Evolutionary conservation across 1,140 invertebrate species (phyloP).

Genomic region (Metopolophium dirhodum): DNA sequence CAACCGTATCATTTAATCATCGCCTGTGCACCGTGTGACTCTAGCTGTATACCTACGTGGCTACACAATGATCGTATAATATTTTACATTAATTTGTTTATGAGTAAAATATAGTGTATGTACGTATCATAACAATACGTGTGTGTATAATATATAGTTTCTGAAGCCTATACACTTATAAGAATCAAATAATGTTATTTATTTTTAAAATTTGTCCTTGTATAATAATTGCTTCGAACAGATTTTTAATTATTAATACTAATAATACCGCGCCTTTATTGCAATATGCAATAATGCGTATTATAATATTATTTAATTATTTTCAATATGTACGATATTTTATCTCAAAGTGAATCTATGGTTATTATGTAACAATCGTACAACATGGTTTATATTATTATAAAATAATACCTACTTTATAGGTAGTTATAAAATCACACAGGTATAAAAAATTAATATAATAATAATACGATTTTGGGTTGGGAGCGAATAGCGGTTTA

Average conservation of each 20-base stretch:
- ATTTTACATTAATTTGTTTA: neutral
- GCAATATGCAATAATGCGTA: neutral
- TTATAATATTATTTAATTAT: slow-evolving; percentile 7
- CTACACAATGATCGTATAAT: too few species aligned
- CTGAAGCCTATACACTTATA: neutral
- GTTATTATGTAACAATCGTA: neutral
- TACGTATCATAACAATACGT: neutral
- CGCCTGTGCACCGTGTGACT: neutral
- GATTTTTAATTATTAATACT: neutral
- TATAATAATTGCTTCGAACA: neutral
- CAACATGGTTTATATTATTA: neutral
- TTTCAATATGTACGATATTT: neutral
- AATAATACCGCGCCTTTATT: neutral
- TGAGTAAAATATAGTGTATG: neutral
- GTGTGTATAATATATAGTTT: neutral
- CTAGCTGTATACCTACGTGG: too few species aligned
- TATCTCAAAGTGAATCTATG: neutral
- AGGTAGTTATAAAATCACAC: neutral
- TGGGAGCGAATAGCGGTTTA: neutral
- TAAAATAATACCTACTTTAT: neutral
- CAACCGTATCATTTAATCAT: neutral
- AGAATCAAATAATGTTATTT: neutral
- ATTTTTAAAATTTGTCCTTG: neutral
- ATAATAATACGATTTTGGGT: neutral
- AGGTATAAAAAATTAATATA: neutral